A percentile compares a stretch with the other conserved stretches of the same genome.
Conservation (phyloP, 2,888 invertebrate genomes). For the Polylopha cassiicola region DNA sequence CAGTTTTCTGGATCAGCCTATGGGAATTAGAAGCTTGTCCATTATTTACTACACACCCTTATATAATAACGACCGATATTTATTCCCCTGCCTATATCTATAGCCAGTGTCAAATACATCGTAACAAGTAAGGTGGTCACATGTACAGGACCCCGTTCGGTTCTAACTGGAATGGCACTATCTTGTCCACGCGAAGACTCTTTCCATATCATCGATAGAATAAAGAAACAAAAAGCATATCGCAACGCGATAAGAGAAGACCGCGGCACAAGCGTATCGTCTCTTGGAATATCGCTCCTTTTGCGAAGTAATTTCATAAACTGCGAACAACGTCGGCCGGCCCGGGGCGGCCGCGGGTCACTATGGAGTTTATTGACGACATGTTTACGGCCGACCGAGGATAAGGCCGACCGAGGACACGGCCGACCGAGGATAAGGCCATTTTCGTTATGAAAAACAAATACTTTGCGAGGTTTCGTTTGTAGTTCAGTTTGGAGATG, state of each 20-base stretch:
- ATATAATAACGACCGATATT: too few relatives aligned
- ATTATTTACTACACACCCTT: too few relatives aligned
- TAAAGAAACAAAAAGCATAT: constrained; percentile 3
- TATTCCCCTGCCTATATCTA: too few relatives aligned
- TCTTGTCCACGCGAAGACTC: neutral
- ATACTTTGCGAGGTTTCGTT: constrained; percentile 23
- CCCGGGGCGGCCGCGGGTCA: constrained; percentile 44
- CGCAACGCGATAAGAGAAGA: neutral
- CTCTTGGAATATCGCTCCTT: constrained; percentile 43
- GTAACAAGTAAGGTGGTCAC: too few relatives aligned
- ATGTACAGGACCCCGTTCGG: too few relatives aligned
- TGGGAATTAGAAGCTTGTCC: too few relatives aligned
- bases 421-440: neutral
- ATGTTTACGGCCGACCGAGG: constrained; percentile 48
- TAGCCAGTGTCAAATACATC: too few relatives aligned
- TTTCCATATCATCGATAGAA: constrained; percentile 1
- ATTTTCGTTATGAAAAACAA: constrained; percentile 39
- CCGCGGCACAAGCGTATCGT: constrained; percentile 32
- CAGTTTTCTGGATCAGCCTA: too few relatives aligned
- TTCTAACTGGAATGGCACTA: too few relatives aligned
- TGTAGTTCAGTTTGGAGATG: constrained; percentile 14
- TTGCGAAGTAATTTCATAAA: constrained; percentile 54
- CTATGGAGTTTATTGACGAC: constrained; percentile 51
- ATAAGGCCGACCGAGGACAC: constrained; percentile 29
- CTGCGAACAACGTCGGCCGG: constrained; percentile 44